phyloP scores from a whole-genome alignment of 1,140 invertebrate genomes.

The Temnothorax nylanderi region DNA sequence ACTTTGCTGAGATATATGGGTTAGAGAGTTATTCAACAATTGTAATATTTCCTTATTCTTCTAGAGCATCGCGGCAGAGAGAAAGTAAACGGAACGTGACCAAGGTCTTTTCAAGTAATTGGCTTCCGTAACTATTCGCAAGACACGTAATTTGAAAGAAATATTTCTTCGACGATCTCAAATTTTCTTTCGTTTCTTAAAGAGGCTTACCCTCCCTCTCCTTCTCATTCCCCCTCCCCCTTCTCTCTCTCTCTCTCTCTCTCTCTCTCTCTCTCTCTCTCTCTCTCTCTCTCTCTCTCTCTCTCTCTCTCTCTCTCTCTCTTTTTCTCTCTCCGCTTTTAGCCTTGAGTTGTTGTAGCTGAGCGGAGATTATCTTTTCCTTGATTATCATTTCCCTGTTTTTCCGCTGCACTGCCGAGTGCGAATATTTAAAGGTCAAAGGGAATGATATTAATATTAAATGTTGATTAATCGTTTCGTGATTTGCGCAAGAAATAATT shows the following conservation, averaged over 20 bases:
- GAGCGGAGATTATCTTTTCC: slow-evolving; percentile 50
- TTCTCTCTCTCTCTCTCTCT: background rate
- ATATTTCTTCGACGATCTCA: slow-evolving; percentile 48
- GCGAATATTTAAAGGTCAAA: slow-evolving; percentile 48
- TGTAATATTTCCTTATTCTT: slow-evolving; percentile 51
- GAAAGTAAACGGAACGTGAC: slow-evolving; percentile 50
- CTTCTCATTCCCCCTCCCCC: background rate
- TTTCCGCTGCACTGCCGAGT: slow-evolving; percentile 10
- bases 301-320: slow-evolving; percentile 3
- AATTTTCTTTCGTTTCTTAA: slow-evolving; percentile 51
- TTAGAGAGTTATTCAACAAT: slow-evolving; percentile 13
- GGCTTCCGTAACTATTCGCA: slow-evolving; percentile 45
- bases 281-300: background rate
- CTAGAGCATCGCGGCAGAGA: slow-evolving; percentile 18
- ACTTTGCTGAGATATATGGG: background rate
- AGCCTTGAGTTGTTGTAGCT: slow-evolving; percentile 38
- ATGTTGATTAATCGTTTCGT: slow-evolving; percentile 49
- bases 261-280: background rate
- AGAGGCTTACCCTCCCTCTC: background rate
- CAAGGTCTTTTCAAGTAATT: slow-evolving; percentile 48
- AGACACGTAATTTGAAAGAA: slow-evolving; percentile 56
- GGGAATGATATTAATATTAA: slow-evolving; percentile 48
- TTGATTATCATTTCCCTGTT: slow-evolving; percentile 56
- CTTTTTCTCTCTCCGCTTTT: background rate
- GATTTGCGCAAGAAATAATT: slow-evolving; percentile 51